Conservation (phyloP, 2,888 invertebrate genomes). For the Bembecia ichneumoniformis region DNA sequence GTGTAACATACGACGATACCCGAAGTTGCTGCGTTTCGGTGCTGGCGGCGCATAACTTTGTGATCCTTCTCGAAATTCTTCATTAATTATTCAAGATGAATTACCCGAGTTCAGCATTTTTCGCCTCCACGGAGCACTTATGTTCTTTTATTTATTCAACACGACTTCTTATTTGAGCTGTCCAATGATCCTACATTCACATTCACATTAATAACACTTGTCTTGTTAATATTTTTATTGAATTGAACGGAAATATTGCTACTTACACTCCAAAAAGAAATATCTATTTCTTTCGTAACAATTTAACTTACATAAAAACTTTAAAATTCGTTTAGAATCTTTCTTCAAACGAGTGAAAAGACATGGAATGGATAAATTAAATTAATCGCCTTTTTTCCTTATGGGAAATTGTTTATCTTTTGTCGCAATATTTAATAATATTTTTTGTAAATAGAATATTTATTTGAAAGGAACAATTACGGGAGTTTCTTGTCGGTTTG, state of each 20-base stretch:
- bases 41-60: conserved; percentile 27
- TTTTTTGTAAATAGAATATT: too few relatives aligned
- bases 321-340: too few relatives aligned
- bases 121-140: conserved; percentile 42
- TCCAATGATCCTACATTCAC: conserved; percentile 32
- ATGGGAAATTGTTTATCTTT: too few relatives aligned
- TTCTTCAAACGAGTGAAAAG: too few relatives aligned
- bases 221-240: conserved; percentile 11
- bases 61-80: conserved; percentile 35
- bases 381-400: too few relatives aligned
- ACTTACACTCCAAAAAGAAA: too few relatives aligned
- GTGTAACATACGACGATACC: conserved; percentile 20
- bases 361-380: too few relatives aligned
- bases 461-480: too few relatives aligned
- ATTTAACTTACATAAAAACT: too few relatives aligned
- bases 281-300: too few relatives aligned
- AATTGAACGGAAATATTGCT: conserved; percentile 1
- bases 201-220: conserved; percentile 21
- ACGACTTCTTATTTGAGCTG: conserved; percentile 33
- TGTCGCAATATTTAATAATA: too few relatives aligned
- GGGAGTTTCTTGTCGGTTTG: too few relatives aligned
- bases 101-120: conserved; percentile 52
- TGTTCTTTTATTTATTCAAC: conserved; percentile 55
- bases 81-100: conserved; percentile 63
- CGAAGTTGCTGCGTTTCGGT: conserved; percentile 12